Percentiles rank a stretch among this genome's conserved stretches.
These are phyloP conservation scores for Numenius phaeopus DNA, from an alignment of 2,797 vertebrate species.

Conservation along the genomic window DNA sequence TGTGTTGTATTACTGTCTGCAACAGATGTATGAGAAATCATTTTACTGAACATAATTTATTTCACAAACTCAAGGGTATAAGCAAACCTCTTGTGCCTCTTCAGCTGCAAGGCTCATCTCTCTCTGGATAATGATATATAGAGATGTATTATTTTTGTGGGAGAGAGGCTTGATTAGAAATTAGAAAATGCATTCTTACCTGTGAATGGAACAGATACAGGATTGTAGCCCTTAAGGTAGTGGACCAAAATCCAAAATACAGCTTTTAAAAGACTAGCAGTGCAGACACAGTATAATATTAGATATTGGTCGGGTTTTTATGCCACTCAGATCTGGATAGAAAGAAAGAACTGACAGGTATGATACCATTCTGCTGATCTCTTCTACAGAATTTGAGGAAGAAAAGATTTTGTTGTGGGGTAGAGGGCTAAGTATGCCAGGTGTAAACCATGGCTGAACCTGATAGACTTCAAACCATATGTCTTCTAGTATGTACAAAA, in stretches of 20 bases:
- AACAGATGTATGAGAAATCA: not conserved
- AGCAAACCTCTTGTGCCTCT: not conserved
- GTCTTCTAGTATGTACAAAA: not conserved
- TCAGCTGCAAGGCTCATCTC: not conserved
- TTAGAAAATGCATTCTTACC: not conserved
- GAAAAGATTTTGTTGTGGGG: not conserved
- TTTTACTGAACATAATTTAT: slow-evolving; percentile 15
- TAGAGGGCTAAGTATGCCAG: not conserved
- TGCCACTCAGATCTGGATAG: not conserved
- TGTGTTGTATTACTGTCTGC: not conserved
- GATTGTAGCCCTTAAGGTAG: not conserved
- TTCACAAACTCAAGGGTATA: not conserved
- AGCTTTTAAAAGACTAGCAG: not conserved
- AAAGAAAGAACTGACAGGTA: not conserved
- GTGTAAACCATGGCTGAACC: not conserved
- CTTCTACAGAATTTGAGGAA: not conserved
- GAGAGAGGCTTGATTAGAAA: not conserved
- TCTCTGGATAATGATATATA: not conserved
- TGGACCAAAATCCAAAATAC: not conserved
- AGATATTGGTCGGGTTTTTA: not conserved
- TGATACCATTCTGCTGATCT: not conserved
- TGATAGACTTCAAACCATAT: not conserved
- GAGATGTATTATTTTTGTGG: not conserved
- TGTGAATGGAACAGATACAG: not conserved
- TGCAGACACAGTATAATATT: not conserved